A percentile compares a stretch with the other conserved stretches of the same genome.
Conservation (phyloP, 2,797 vertebrate genomes). For the Rhinophrynus dorsalis region DNA sequence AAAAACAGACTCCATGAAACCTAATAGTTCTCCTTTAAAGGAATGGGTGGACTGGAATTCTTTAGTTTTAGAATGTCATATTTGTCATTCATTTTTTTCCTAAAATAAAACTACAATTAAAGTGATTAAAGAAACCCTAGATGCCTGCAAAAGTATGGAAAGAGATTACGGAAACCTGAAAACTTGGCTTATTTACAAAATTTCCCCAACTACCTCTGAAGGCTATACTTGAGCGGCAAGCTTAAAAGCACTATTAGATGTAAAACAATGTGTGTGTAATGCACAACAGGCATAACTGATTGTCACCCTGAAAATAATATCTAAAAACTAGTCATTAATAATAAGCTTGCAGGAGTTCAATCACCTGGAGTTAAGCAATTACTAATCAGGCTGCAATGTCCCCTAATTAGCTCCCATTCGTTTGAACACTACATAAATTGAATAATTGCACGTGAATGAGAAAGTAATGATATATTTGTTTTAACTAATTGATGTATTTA, state of each 20-base stretch:
- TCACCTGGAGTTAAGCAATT: conserved; percentile 12
- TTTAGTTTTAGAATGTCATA: no score
- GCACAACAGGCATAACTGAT: conserved; percentile 26
- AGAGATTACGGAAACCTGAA: conserved; percentile 27
- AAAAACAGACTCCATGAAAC: no score
- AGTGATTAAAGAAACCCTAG: conserved; percentile 40
- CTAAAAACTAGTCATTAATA: conserved; percentile 40
- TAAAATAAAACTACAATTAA: conserved; percentile 32
- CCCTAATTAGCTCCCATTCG: conserved; percentile 16
- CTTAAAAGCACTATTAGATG: conserved; percentile 14
- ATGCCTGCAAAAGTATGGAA: conserved; percentile 12
- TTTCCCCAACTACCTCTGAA: conserved; percentile 9
- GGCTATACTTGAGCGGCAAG: conserved; percentile 6
- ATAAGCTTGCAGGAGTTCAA: conserved; percentile 14
- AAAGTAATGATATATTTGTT: conserved; percentile 41
- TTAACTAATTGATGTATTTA: conserved; percentile 47
- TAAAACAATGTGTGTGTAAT: conserved; percentile 15
- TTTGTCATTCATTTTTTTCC: conserved; percentile 15
- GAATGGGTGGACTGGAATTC: no score
- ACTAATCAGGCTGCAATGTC: conserved; percentile 17
- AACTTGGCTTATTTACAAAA: conserved; percentile 21
- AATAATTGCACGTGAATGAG: conserved; percentile 31
- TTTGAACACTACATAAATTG: conserved; percentile 1
- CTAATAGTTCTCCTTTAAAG: no score
- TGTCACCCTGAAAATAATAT: conserved; percentile 38